Evolutionary conservation across 2,113 vertebrate genomes (phyloP).

Genomic region (Melanerpes formicivorus): DNA sequence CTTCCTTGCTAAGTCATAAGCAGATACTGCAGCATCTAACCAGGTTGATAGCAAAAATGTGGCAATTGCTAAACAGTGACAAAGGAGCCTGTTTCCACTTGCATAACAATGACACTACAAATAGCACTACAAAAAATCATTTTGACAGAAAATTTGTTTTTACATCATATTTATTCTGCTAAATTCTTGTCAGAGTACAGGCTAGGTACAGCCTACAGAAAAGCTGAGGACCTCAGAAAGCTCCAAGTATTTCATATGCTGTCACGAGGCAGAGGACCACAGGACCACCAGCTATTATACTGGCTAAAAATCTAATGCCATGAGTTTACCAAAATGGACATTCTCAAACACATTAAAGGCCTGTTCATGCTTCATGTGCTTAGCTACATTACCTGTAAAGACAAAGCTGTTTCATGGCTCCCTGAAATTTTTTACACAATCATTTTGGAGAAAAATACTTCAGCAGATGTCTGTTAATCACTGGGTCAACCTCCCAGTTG

Average conservation of each 20-base stretch:
- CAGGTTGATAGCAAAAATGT: accelerated
- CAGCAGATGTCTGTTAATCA: not conserved
- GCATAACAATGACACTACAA: not conserved
- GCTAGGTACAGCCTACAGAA: not conserved
- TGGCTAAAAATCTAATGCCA: not conserved
- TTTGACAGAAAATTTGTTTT: not conserved
- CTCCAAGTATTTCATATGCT: not conserved
- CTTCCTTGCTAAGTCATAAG: not conserved
- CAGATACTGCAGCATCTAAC: not conserved
- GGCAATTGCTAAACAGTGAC: not conserved
- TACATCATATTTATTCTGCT: not conserved
- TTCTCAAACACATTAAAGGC: not conserved
- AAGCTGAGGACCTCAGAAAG: not conserved
- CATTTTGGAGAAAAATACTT: not conserved
- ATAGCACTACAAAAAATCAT: not conserved
- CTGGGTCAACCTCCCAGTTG: not conserved
- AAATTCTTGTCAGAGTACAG: not conserved
- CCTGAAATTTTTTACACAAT: not conserved
- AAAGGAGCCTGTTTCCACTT: not conserved
- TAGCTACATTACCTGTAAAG: not conserved
- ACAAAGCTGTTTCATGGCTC: not conserved
- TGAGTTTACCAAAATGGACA: not conserved
- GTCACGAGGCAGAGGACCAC: not conserved
- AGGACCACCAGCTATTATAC: not conserved
- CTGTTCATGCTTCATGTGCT: not conserved